Evolutionary conservation across 2,888 invertebrate species (phyloP), one percentile per base, ranked within the genome.

Genomic region (Drosophila macrothrix): DNA sequence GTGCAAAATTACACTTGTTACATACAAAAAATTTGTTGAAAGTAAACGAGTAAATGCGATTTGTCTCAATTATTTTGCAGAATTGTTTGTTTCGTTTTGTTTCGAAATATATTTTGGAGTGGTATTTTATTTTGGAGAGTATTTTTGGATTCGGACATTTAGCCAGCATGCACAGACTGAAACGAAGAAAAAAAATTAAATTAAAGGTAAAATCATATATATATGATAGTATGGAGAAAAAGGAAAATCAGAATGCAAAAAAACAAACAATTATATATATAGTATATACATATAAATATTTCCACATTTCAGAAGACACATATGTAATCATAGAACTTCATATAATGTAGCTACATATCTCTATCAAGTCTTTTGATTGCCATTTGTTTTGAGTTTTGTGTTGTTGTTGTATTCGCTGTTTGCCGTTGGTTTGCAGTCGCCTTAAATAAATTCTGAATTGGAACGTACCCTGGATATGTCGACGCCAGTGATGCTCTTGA

Each of bases 401-500:
- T 66, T 62, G 14, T 46, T 16, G 37, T 35, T n/a, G 33, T 39
- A 55, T 61, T 35, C 16, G 29, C n/a, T 31, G 50, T n/a, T 56
- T 3, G 9, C 28, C 14, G 28, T 28, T 29, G 37, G 28, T 28
- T 55, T 28, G 14, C 25, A 28, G 31, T 50, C 35, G 22, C 55
- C 41, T 92, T 93, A 93, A 80, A 93, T 93, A 84, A 93, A 93
- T 87, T 93, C 93, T 73, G 93, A 92, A 90, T 93, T 93, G 63
- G 92, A 91, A 93, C 93, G 93, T 94, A 97, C 97, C 96, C 97
- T 96, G 85, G 96, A 94, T 92, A 99, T 97, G 93, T 99, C 98
- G 71, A 99, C 98, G 43, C 99, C 99, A 73, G 99, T 99, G 92
- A 99, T 95, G 55, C 94, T 96, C 92, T 98, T 97, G 50, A 99